Evolutionary conservation across 2,888 invertebrate genomes (phyloP).

Genomic region (Watsonalla binaria): DNA sequence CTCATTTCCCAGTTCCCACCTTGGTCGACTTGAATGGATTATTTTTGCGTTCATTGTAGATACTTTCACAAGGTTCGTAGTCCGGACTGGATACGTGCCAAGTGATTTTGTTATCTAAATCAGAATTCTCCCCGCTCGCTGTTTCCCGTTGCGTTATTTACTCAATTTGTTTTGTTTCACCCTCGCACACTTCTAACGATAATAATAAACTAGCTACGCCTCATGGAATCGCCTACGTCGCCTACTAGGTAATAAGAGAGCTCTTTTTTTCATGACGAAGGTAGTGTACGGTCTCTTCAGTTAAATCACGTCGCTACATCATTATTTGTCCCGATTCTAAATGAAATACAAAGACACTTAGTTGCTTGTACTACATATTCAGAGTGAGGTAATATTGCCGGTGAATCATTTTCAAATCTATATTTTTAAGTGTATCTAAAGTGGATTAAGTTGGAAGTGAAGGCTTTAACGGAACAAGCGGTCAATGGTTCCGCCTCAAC

Average conservation of each 20-base stretch:
- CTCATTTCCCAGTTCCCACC: constrained; percentile 52
- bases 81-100: constrained; percentile 61
- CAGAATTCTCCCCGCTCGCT: constrained; percentile 19
- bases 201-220: too few relatives aligned
- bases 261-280: too few relatives aligned
- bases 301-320: too few relatives aligned
- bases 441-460: neutral
- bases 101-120: constrained; percentile 51
- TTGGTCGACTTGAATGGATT: constrained; percentile 65
- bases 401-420: too few relatives aligned
- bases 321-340: too few relatives aligned
- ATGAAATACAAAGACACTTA: too few relatives aligned
- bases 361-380: too few relatives aligned
- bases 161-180: constrained; percentile 4
- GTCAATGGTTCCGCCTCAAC: neutral
- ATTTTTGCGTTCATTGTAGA: constrained; percentile 63
- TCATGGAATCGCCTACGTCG: too few relatives aligned
- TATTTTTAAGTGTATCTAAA: too few relatives aligned
- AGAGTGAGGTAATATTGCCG: too few relatives aligned
- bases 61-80: constrained; percentile 51
- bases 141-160: constrained; percentile 8
- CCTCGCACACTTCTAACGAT: neutral
- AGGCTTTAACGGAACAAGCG: neutral
- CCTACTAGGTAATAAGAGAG: too few relatives aligned
- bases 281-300: too few relatives aligned